phyloP scores from a whole-genome alignment of 2,113 vertebrate species.

The Ia io region DNA sequence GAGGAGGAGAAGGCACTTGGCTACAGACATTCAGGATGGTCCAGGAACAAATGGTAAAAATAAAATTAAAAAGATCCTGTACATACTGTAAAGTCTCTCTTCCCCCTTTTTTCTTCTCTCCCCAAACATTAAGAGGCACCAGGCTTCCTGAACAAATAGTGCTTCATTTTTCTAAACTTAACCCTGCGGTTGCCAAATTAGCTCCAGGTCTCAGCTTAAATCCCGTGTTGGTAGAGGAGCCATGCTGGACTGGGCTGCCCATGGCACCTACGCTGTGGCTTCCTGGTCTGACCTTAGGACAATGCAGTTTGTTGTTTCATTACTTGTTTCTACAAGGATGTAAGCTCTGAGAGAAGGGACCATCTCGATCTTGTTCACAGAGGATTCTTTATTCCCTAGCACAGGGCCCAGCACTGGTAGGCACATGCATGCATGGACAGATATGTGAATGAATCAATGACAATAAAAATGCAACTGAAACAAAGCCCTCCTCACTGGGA shows the following conservation, averaged over 20 bases:
- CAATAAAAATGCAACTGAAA: no score
- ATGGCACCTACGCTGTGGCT: accelerated
- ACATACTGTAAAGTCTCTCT: neutral
- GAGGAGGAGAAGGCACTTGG: neutral
- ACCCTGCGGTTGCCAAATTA: no score
- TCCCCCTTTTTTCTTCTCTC: neutral
- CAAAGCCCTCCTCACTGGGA: neutral
- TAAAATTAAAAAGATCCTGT: neutral
- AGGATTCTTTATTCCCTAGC: neutral
- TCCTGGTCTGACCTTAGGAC: neutral
- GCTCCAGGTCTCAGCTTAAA: neutral
- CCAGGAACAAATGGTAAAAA: neutral
- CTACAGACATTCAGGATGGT: neutral
- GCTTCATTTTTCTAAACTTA: neutral
- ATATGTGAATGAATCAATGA: neutral
- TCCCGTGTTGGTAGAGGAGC: neutral
- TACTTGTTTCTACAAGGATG: neutral
- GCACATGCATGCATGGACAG: neutral
- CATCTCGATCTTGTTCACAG: neutral
- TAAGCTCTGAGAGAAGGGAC: neutral
- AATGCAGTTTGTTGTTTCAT: neutral
- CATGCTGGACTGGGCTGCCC: neutral
- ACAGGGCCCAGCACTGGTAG: neutral
- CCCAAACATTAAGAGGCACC: neutral
- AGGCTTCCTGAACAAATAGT: neutral